Percentiles rank a stretch among this genome's conserved stretches.
These are phyloP conservation scores for Columba guinea DNA, from an alignment of 2,797 vertebrate species.

Conservation along the genomic window DNA sequence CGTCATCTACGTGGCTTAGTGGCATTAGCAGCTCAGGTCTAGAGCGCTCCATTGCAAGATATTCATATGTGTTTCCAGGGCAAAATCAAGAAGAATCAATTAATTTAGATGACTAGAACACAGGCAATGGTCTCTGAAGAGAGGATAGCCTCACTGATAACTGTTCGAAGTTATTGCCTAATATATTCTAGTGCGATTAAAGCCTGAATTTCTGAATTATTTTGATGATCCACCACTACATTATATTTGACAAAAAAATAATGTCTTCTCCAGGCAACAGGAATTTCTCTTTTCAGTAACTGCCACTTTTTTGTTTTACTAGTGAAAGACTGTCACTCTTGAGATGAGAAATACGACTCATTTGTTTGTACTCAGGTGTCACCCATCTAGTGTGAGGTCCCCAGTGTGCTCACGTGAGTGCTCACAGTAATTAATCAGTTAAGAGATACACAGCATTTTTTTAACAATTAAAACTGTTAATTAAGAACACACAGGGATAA, in stretches of 20 bases:
- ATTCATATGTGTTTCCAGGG: not conserved
- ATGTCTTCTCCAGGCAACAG: not conserved
- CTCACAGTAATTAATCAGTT: not conserved
- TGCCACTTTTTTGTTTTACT: not conserved
- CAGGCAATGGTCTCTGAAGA: not conserved
- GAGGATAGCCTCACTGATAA: not conserved
- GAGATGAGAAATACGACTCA: not conserved
- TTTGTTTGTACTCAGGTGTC: not conserved
- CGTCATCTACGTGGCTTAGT: not conserved
- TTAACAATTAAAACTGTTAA: not conserved
- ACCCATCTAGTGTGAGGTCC: not conserved
- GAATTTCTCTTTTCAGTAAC: not conserved
- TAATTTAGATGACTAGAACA: not conserved
- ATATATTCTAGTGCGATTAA: not conserved
- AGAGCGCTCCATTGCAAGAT: not conserved
- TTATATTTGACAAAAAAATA: not conserved
- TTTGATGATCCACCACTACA: not conserved
- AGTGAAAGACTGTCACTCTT: not conserved
- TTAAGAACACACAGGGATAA: not conserved
- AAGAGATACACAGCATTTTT: not conserved
- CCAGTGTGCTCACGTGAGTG: not conserved
- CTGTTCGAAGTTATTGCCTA: not conserved
- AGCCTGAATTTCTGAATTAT: not conserved
- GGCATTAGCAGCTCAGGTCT: not conserved
- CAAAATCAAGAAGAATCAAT: not conserved